Evolutionary conservation across 2,888 invertebrate species (phyloP), one percentile per base, ranked within the genome.

Genomic region (Ptilodon capucinus): DNA sequence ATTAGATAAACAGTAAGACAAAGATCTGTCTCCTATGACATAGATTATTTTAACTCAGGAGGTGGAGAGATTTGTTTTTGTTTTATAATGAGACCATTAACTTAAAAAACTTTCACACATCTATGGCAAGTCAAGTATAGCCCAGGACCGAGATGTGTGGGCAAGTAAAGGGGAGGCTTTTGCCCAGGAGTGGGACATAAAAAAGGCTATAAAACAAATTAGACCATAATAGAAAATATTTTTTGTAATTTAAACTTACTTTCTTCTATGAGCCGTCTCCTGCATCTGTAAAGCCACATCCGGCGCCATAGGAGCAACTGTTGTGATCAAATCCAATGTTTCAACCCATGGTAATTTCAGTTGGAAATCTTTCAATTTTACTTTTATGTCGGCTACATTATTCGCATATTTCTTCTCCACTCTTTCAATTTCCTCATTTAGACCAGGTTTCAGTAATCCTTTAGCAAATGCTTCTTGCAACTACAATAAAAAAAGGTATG

Each of bases 401-500:
- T 98, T 97, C 3, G 93, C 92, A 66, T 88, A 91, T 38, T 84
- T 82, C 74, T 92, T 93, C 59, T 92, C 91, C 48, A 92, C 76
- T 67, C 88, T 86, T 60, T 93, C 90, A 44, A 94, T 86, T 67
- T 93, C 92, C 60, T 93, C 91, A 81, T 97, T 97, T 0, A 98
- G 84, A 1, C 98, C 98, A 0, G 97, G 96, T 76, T 98, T 97
- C 0, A 99, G 74, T 44, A 95, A 91, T 1, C 98, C 98, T 68
- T 94, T 93, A 0, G 94, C 94, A 80, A 97, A 97, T 0, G 98
- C 98, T 76, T 96, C 95, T 94, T 97, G 98, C 46, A 99, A 84
- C 97, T 98, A 74, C 44, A 86, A 87, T 40, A 60, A 39, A 44
- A n/a, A 48, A 46, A 39, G 0, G 35, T 30, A 13, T 13, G n/a